A percentile compares a stretch with the other conserved stretches of the same genome.
Conservation (phyloP, 2,797 vertebrate genomes). For the Anguilla pacifica region DNA sequence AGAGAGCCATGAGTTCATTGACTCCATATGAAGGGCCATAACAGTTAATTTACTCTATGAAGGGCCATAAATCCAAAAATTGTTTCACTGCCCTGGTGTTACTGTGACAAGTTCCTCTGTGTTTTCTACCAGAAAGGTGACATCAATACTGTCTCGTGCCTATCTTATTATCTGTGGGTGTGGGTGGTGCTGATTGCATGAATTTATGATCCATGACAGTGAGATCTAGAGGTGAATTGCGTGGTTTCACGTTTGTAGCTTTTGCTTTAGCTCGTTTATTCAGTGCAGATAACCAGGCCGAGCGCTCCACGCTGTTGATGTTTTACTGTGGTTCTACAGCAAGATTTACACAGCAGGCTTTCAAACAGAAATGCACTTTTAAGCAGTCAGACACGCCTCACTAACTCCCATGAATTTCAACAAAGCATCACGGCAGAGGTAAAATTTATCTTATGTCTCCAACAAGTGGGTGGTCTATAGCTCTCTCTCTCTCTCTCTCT, state of each 20-base stretch:
- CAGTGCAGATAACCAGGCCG: slow-evolving; percentile 53
- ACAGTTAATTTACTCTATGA: too few relatives aligned
- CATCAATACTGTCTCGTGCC: not conserved
- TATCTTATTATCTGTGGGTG: not conserved
- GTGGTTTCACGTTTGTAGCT: not conserved
- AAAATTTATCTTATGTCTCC: slow-evolving; percentile 74
- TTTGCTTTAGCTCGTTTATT: not conserved
- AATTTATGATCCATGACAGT: not conserved
- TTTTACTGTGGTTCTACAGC: slow-evolving; percentile 62
- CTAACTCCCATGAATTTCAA: slow-evolving; percentile 63
- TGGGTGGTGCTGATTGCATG: not conserved
- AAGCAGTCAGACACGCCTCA: slow-evolving; percentile 69
- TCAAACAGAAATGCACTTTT: slow-evolving; percentile 80
- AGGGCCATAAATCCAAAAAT: too few relatives aligned
- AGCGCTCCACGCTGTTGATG: slow-evolving; percentile 27
- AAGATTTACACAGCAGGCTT: slow-evolving; percentile 72
- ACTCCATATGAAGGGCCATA: too few relatives aligned
- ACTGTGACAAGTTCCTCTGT: not conserved
- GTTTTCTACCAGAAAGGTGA: not conserved
- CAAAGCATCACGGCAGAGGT: slow-evolving; percentile 75
- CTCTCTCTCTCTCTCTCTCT: slow-evolving; percentile 59
- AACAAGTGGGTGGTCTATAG: slow-evolving; percentile 69
- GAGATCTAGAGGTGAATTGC: not conserved
- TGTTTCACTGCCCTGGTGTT: too few relatives aligned
- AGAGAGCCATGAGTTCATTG: too few relatives aligned